Evolutionary conservation across 2,113 vertebrate species (phyloP), one percentile per base, ranked within the genome.

Genomic region (Aegotheles bennettii): DNA sequence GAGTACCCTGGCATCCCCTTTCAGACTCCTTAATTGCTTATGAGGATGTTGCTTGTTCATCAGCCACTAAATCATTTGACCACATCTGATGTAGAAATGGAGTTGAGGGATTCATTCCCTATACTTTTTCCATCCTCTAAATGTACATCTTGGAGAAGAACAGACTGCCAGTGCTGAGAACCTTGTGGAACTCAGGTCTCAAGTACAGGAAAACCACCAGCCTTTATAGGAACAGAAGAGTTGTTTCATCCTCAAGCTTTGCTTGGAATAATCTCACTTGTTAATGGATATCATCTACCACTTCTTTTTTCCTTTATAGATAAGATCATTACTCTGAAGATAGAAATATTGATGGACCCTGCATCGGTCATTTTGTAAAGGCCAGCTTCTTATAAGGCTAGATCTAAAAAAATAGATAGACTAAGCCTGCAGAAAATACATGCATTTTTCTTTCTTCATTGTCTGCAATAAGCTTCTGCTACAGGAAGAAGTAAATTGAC

Each of bases 381-480:
- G 4, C 5, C n/a, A 51, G 8, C 4, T 87, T n/a, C 13, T 51
- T 8, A 1, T 28, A 16, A 31, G 1, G 0, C 28, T 80, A 1
- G 51, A 57, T 38, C 36, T 78, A 26, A 89, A 70, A 9, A 2
- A 53, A 43, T 24, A 87, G 7, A 53, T 54, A 77, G 20, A 57
- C 12, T 83, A 70, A 69, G 6, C 4, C 11, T 25, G 14, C 14
- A 93, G 24, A 51, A 80, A 70, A 77, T 60, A 13, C 13, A 20
- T 60, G 6, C 7, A 9, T 80, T 61, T 42, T 81, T 60, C 40
- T 64, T 70, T 70, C 40, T 74, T 48, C 20, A 8, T 38, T 91
- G 28, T 63, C 33, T 84, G 29, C 11, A 29, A 17, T 50, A 67
- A 67, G 28, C 4, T 89, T 3, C 43, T 87, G 24, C 20, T 87